Evolutionary conservation across 2,113 vertebrate species (phyloP), one percentile per base, ranked within the genome.

Genomic region (Gnathonemus echidnorhynchus): DNA sequence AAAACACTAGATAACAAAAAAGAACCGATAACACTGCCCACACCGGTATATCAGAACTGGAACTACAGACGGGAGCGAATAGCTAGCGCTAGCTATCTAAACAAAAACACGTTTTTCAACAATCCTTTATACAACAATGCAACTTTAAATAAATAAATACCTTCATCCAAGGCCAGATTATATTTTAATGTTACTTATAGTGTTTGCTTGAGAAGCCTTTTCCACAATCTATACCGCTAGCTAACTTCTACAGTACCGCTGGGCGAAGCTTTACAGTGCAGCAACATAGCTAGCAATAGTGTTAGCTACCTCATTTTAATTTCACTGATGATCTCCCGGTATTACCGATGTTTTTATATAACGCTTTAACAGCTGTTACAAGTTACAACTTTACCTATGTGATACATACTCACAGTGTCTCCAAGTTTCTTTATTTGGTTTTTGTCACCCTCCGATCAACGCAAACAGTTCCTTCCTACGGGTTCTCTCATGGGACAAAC

Each of bases 381-480:
- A 77, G 49, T 90, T 31, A 10, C 86, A 66, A 50, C 21, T 87
- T 87, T 90, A 45, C 35, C 46, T 48, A 35, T 48, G 4, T 77
- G 31, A 39, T 35, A 21, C 31, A 19, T 87, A 35, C 85, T 70
- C 66, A 45, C 86, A 83, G 87, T 66, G 86, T 56, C 52, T 31
- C 46, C 8, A 90, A 90, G 86, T 90, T 88, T 90, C 56, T 87
- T 88, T 80, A 52, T 83, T 88, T 88, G 39, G 21, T 24, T 46
- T 58, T 80, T 58, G 31, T 88, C 66, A 45, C n/a, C 74, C 48
- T 88, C 52, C 87, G 35, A 87, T 77, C 39, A 53, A 48, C 87
- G 17, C 50, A 88, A 90, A 88, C 27, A 84, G 84, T 88, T 90
- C 87, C 90, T 35, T n/a, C 80, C 87, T 90, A 90, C 87, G 90